Percentiles rank a stretch among this genome's conserved stretches.
phyloP scores from a whole-genome alignment of 2,113 vertebrate species.

The Erythrocebus patas region DNA sequence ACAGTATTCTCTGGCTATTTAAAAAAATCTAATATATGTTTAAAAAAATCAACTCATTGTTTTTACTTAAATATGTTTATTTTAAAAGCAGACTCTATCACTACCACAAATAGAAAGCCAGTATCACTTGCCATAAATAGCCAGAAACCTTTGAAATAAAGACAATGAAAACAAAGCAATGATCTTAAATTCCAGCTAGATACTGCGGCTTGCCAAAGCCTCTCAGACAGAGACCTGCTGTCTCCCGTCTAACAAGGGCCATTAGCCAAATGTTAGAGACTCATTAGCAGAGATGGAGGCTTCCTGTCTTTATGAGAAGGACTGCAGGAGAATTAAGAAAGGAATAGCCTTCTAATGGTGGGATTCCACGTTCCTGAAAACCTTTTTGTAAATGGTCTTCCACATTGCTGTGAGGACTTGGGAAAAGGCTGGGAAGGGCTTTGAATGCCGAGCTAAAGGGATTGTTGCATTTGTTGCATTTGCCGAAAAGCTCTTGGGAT shows the following conservation, averaged over 20 bases:
- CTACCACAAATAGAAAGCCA: neutral
- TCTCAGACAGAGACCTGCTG: neutral
- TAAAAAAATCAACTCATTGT: neutral
- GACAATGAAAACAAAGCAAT: neutral
- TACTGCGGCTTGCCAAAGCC: neutral
- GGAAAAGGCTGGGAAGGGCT: neutral
- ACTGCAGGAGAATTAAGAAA: neutral
- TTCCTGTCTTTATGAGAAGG: neutral
- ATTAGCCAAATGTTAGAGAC: neutral
- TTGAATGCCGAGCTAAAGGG: neutral
- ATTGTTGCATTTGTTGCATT: too few species aligned
- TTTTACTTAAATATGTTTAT: neutral
- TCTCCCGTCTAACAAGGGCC: neutral
- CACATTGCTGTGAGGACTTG: rapidly evolving
- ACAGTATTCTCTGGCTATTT: neutral
- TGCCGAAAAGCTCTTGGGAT: neutral
- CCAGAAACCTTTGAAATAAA: neutral
- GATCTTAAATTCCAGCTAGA: neutral
- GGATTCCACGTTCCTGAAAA: neutral
- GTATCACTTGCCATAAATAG: neutral
- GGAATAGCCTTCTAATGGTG: neutral
- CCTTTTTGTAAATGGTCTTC: neutral
- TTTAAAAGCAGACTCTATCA: neutral
- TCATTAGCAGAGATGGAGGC: rapidly evolving
- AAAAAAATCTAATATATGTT: neutral